Evolutionary conservation across 2,797 vertebrate genomes (phyloP).

Genomic region (Sylvia borin): DNA sequence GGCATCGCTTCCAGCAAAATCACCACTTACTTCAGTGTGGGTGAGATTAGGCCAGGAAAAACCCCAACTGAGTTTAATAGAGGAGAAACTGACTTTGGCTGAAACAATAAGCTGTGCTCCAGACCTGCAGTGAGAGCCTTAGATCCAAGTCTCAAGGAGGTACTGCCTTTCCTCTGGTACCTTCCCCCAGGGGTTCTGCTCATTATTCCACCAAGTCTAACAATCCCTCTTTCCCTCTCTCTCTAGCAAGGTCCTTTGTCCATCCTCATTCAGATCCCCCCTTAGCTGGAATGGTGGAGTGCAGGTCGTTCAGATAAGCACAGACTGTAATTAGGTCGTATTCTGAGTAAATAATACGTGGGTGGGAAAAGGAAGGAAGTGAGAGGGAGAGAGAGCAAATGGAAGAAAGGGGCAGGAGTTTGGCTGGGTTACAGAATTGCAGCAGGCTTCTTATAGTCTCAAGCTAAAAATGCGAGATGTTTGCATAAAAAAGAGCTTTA

Average conservation of each 20-base stretch:
- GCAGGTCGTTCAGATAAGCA: conserved; percentile 43
- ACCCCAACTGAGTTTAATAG: background rate
- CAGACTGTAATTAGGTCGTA: conserved; percentile 9
- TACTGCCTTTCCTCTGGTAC: background rate
- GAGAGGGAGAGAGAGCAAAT: background rate
- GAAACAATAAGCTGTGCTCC: background rate
- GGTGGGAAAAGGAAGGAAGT: conserved; percentile 38
- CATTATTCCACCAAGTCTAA: background rate
- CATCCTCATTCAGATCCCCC: background rate
- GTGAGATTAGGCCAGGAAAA: conserved; percentile 35
- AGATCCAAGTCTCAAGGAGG: background rate
- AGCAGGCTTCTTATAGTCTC: conserved; percentile 21
- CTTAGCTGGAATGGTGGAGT: background rate
- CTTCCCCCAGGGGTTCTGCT: background rate
- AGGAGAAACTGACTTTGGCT: conserved; percentile 16
- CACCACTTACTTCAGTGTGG: conserved; percentile 4
- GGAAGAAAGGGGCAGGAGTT: background rate
- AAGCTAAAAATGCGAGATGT: background rate
- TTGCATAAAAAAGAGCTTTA: background rate
- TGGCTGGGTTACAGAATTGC: conserved; percentile 15
- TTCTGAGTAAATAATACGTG: conserved; percentile 45
- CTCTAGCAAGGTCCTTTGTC: background rate
- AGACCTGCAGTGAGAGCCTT: background rate
- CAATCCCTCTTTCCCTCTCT: background rate
- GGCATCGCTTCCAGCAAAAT: background rate